phyloP scores from a whole-genome alignment of 1,140 invertebrate species.

The Drosophila pseudoobscura region DNA sequence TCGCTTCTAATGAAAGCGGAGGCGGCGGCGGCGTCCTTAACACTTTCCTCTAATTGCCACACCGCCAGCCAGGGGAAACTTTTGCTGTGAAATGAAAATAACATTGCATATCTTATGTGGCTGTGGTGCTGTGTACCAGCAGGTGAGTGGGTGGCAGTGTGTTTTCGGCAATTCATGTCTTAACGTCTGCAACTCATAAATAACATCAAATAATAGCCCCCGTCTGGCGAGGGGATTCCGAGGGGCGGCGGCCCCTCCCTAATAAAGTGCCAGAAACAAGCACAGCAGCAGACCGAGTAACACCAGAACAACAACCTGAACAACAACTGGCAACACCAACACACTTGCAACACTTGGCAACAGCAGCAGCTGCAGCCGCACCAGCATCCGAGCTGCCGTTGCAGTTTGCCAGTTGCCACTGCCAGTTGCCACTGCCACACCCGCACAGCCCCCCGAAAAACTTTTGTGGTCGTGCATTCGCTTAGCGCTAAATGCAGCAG shows the following conservation, averaged over 20 bases:
- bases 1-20: constrained; percentile 24
- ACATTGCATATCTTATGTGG: constrained; percentile 42
- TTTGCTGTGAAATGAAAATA: constrained; percentile 50
- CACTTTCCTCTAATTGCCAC: constrained; percentile 64
- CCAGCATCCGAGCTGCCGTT: constrained; percentile 14
- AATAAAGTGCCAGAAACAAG: constrained; percentile 62
- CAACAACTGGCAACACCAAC: constrained; percentile 21
- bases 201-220: constrained; percentile 67
- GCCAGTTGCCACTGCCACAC: constrained; percentile 1
- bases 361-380: constrained; percentile 8
- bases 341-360: constrained; percentile 9
- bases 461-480: constrained; percentile 55
- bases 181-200: constrained; percentile 63
- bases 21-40: constrained; percentile 32
- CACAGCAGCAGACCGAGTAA: constrained; percentile 19
- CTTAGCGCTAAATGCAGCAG: constrained; percentile 52
- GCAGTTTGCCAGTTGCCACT: constrained; percentile 35
- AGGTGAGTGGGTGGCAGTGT: constrained; percentile 22
- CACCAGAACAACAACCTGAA: constrained; percentile 15
- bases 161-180: constrained; percentile 35
- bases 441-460: constrained; percentile 33
- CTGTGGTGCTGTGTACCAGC: constrained; percentile 6
- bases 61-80: constrained; percentile 23
- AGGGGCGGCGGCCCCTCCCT: constrained; percentile 6
- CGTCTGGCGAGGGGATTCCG: neutral